Evolutionary conservation across 2,888 invertebrate species (phyloP).

Genomic region (Agonopterix heracliana): DNA sequence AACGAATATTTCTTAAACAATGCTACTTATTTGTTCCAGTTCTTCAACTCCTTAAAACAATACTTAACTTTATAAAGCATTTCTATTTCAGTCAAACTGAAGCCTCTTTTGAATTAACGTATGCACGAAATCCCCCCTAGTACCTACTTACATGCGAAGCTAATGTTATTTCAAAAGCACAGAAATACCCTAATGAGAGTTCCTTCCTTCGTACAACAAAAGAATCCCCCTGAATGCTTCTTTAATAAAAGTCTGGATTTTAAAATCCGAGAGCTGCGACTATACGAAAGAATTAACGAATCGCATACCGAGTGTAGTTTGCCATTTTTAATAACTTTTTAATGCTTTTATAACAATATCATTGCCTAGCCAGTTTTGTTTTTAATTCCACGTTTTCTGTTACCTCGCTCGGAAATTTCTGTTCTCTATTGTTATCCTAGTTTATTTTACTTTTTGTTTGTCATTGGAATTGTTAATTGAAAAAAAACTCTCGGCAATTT

Average conservation of each 20-base stretch:
- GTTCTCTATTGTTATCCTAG: not conserved
- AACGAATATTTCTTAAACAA: too few species aligned
- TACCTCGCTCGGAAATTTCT: not conserved
- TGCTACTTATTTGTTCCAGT: not conserved
- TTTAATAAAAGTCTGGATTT: conserved; percentile 53
- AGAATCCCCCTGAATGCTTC: conserved; percentile 56
- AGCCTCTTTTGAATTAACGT: conserved; percentile 33
- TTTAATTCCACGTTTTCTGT: conserved; percentile 34
- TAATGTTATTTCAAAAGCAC: conserved; percentile 62
- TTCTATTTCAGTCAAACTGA: conserved; percentile 23
- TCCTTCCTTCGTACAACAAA: conserved; percentile 57
- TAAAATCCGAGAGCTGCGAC: conserved; percentile 35
- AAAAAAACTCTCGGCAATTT: not conserved
- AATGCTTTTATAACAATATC: conserved; percentile 26
- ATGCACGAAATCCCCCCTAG: conserved; percentile 37
- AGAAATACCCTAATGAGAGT: conserved; percentile 65
- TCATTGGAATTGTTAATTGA: not conserved
- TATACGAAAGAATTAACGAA: conserved; percentile 42
- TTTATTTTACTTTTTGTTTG: conserved; percentile 22
- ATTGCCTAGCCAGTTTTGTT: conserved; percentile 33
- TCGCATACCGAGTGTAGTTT: conserved; percentile 31
- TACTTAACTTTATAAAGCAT: not conserved
- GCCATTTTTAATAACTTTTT: conserved; percentile 44
- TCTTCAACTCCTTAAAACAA: not conserved
- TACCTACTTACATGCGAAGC: conserved; percentile 30